Evolutionary conservation across 2,888 invertebrate genomes (phyloP).

Genomic region (Ichneumon xanthorius): DNA sequence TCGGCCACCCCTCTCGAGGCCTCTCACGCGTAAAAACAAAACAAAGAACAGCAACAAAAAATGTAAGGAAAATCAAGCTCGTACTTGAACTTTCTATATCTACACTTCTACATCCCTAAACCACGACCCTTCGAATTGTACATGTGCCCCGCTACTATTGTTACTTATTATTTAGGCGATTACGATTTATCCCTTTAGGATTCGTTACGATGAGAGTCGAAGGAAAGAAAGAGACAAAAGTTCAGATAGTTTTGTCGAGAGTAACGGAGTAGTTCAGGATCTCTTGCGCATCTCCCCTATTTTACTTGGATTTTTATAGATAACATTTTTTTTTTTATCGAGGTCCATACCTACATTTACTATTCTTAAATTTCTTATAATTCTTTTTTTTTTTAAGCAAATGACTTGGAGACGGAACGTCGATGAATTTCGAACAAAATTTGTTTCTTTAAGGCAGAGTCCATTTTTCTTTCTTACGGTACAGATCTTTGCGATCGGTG

Average conservation of each 20-base stretch:
- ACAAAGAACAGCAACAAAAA: no score
- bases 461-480: not conserved
- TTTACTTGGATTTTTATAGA: slow-evolving; percentile 8
- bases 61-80: not conserved
- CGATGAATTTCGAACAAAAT: slow-evolving; percentile 20
- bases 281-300: not conserved
- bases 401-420: slow-evolving; percentile 45
- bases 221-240: not conserved
- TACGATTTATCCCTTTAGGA: not conserved
- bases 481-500: slow-evolving; percentile 1
- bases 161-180: slow-evolving; percentile 27
- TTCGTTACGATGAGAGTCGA: slow-evolving; percentile 27
- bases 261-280: not conserved
- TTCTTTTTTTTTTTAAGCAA: slow-evolving; percentile 20
- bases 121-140: not conserved
- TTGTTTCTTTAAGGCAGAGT: not conserved
- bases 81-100: not conserved
- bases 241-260: not conserved
- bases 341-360: not conserved
- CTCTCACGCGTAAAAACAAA: slow-evolving; percentile 1
- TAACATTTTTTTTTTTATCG: slow-evolving; percentile 17
- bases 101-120: slow-evolving; percentile 1
- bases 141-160: not conserved
- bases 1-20: not conserved
- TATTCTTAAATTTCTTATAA: not conserved